Conservation (phyloP, 2,888 invertebrate species). For the Amiota communis region DNA sequence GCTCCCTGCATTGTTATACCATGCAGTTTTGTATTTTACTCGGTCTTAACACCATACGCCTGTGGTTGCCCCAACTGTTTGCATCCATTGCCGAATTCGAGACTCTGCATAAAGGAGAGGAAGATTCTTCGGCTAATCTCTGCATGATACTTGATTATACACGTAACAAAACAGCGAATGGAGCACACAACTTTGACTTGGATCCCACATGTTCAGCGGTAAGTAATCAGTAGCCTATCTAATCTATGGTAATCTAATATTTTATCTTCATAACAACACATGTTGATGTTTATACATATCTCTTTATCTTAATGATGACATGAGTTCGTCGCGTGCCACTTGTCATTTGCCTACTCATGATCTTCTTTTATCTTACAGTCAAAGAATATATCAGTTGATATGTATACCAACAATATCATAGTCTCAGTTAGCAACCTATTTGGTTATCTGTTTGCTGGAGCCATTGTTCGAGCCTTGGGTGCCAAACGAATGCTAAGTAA, state of each 20-base stretch:
- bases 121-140: conserved; percentile 54
- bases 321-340: no score
- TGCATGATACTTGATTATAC: conserved; percentile 70
- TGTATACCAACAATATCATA: conserved; percentile 81
- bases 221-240: conserved; percentile 40
- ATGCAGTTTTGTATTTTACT: conserved; percentile 80
- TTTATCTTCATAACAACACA: not conserved
- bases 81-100: conserved; percentile 78
- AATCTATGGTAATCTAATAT: not conserved
- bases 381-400: conserved; percentile 75
- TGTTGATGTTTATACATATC: not conserved
- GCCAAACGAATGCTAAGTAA: conserved; percentile 76
- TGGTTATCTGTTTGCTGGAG: conserved; percentile 78
- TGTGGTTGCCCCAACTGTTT: conserved; percentile 91
- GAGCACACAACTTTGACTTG: conserved; percentile 46
- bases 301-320: not conserved
- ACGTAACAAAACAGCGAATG: conserved; percentile 64
- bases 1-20: conserved; percentile 78
- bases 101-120: conserved; percentile 41
- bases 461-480: conserved; percentile 75
- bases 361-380: conserved; percentile 56
- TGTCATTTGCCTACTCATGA: no score
- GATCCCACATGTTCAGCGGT: conserved; percentile 66
- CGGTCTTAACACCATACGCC: conserved; percentile 84
- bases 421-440: conserved; percentile 78